phyloP scores from a whole-genome alignment of 2,888 invertebrate species.

The Augochlorella aurata region DNA sequence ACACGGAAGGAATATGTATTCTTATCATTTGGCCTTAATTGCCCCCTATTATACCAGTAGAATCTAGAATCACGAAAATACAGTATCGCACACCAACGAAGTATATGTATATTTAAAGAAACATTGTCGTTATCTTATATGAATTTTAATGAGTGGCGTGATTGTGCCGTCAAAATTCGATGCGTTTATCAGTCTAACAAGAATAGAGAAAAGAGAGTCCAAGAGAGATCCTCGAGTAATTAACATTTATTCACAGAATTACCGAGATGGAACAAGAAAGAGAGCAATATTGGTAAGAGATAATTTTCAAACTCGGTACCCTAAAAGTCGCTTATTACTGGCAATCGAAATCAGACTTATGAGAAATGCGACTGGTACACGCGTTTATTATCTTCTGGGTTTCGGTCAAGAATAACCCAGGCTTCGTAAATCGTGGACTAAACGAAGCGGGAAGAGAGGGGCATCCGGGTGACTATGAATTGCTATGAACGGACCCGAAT shows the following conservation, averaged over 20 bases:
- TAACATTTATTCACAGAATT: too few species aligned
- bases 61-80: not conserved
- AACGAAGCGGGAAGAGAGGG: not conserved
- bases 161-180: not conserved
- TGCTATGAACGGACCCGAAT: not conserved
- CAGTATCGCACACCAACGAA: not conserved
- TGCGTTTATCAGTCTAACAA: not conserved
- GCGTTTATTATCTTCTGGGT: too few species aligned
- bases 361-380: too few species aligned
- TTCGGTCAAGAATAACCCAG: not conserved
- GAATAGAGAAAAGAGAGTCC: not conserved
- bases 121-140: not conserved
- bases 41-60: constrained; percentile 53
- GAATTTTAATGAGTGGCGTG: not conserved
- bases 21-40: constrained; percentile 74
- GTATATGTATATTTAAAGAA: not conserved
- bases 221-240: too few species aligned
- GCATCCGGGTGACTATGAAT: not conserved
- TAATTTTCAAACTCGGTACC: too few species aligned
- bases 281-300: too few species aligned
- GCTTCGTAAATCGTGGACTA: not conserved
- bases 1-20: constrained; percentile 40
- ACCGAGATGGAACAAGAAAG: too few species aligned
- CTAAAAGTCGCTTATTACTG: too few species aligned
- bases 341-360: too few species aligned